These are phyloP conservation scores for Hypanus sabinus DNA, from an alignment of 2,113 vertebrate species.

Conservation along the genomic window DNA sequence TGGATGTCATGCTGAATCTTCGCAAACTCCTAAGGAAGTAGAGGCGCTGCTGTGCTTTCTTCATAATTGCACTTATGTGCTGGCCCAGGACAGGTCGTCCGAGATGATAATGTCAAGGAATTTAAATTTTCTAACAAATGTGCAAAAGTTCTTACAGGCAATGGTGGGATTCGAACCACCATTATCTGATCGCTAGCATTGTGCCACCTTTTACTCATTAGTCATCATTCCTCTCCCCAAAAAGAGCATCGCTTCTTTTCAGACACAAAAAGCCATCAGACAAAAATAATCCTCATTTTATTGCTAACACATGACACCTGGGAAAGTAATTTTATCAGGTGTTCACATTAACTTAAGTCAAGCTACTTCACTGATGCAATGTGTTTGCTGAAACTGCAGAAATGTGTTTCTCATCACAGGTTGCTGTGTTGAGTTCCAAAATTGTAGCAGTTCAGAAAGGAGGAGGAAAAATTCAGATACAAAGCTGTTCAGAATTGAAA, in stretches of 20 bases:
- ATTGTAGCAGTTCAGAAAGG: background rate
- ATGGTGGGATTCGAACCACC: too few relatives aligned
- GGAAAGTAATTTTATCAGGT: background rate
- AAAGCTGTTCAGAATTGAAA: background rate
- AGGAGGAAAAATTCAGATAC: background rate
- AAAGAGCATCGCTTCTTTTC: background rate
- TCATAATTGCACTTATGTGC: too few relatives aligned
- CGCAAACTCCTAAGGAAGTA: too few relatives aligned
- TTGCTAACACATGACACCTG: slow-evolving; percentile 1
- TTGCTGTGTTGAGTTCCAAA: background rate
- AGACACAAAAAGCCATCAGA: background rate
- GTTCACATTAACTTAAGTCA: background rate
- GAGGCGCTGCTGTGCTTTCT: too few relatives aligned
- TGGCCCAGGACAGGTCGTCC: too few relatives aligned
- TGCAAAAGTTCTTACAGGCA: too few relatives aligned
- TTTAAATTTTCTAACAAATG: too few relatives aligned
- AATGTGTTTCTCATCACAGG: slow-evolving; percentile 6
- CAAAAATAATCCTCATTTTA: slow-evolving; percentile 19
- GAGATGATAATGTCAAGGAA: too few relatives aligned
- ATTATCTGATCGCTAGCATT: too few relatives aligned
- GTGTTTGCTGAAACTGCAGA: background rate
- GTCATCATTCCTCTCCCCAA: background rate
- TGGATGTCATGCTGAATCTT: too few relatives aligned
- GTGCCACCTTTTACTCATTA: too few relatives aligned
- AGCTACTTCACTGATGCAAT: background rate